Evolutionary conservation across 2,888 invertebrate genomes (phyloP).

Genomic region (Ceraclea dissimilis): DNA sequence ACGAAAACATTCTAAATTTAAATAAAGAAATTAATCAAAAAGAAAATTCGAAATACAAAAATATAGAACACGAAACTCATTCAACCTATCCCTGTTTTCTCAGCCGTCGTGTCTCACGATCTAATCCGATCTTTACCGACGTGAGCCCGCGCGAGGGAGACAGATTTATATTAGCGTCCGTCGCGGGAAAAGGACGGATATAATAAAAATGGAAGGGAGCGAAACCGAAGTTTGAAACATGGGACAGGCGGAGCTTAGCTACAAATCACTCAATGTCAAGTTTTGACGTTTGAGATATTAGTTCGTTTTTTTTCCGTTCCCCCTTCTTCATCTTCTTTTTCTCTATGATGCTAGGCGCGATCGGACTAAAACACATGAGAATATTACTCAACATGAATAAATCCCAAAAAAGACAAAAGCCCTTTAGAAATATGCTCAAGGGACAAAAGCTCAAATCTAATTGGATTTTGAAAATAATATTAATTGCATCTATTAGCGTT

Average conservation of each 20-base stretch:
- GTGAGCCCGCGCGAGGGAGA: conserved; percentile 15
- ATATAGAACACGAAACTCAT: conserved; percentile 10
- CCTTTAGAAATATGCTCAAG: no score
- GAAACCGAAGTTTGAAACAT: conserved; percentile 49
- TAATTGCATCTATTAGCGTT: no score
- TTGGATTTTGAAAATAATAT: no score
- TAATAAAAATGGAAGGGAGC: conserved; percentile 30
- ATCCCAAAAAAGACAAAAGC: no score
- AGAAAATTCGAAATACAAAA: background rate
- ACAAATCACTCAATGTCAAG: conserved; percentile 55
- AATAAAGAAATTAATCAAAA: background rate
- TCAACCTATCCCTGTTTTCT: conserved; percentile 18
- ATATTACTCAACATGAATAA: no score
- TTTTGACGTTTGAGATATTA: conserved; percentile 55
- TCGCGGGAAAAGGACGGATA: conserved; percentile 9
- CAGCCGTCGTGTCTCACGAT: conserved; percentile 21
- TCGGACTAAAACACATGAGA: no score
- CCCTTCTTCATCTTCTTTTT: conserved; percentile 6
- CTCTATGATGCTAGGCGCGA: background rate
- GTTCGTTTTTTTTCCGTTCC: conserved; percentile 38
- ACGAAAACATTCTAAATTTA: background rate
- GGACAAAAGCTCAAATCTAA: no score
- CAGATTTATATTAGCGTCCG: background rate
- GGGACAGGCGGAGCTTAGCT: conserved; percentile 54
- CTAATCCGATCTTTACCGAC: conserved; percentile 18